phyloP scores from a whole-genome alignment of 2,888 invertebrate species.

The Listrodromus nycthemerus region DNA sequence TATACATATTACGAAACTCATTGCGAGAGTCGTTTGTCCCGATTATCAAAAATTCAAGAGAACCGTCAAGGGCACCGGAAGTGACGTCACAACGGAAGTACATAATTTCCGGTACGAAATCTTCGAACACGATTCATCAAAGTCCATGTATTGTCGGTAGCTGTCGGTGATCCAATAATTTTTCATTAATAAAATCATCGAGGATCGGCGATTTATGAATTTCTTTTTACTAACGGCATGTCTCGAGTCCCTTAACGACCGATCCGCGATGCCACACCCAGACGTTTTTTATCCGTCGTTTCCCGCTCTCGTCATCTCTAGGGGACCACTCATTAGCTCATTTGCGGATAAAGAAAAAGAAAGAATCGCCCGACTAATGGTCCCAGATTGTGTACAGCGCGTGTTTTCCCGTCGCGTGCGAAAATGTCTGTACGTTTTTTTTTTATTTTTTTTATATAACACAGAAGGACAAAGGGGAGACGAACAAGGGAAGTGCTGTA shows the following conservation, averaged over 20 bases:
- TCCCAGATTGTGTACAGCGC: slow-evolving; percentile 1
- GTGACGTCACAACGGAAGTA: no score
- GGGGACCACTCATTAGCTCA: slow-evolving; percentile 32
- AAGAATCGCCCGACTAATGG: slow-evolving; percentile 4
- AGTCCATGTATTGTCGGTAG: background rate
- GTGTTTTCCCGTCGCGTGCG: background rate
- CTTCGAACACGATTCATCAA: background rate
- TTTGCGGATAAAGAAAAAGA: slow-evolving; percentile 16
- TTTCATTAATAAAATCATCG: background rate
- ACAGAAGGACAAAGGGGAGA: slow-evolving; percentile 19
- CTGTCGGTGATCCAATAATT: background rate
- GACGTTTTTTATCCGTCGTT: background rate
- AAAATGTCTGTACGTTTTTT: background rate
- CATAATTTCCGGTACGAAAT: background rate
- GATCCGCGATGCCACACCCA: background rate
- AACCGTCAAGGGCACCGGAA: no score
- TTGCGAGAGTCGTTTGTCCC: background rate
- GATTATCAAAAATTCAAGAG: background rate
- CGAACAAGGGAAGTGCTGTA: slow-evolving; percentile 23
- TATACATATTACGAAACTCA: background rate
- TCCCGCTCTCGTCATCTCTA: background rate
- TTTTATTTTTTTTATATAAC: background rate
- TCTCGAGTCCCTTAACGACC: background rate
- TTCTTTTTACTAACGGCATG: background rate
- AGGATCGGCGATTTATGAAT: background rate